These are phyloP conservation scores for Clarias gariepinus DNA, from an alignment of 2,113 vertebrate genomes.

Conservation along the genomic window DNA sequence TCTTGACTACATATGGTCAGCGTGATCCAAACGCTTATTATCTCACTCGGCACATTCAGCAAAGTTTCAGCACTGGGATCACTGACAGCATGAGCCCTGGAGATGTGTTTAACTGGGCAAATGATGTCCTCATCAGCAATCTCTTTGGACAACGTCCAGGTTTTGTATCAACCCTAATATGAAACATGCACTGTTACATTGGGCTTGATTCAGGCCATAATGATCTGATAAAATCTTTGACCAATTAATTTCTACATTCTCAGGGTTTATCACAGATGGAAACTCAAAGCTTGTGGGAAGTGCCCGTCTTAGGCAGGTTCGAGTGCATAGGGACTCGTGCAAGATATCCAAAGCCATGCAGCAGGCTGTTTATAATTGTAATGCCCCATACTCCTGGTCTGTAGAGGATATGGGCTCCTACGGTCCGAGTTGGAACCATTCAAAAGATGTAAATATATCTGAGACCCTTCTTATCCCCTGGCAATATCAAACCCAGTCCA, in stretches of 20 bases:
- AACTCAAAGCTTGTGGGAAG: conserved; percentile 90
- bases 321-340: conserved; percentile 81
- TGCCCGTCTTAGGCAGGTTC: conserved; percentile 86
- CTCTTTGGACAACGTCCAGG: conserved; percentile 84
- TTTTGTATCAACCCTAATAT: conserved; percentile 47
- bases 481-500: conserved; percentile 82
- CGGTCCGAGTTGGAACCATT: conserved; percentile 77
- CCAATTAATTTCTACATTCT: neutral
- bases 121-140: conserved; percentile 81
- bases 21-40: conserved; percentile 88
- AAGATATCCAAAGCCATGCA: conserved; percentile 67
- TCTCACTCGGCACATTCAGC: conserved; percentile 84
- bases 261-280: conserved; percentile 95
- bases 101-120: conserved; percentile 87
- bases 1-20: conserved; percentile 89
- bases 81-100: conserved; percentile 73
- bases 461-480: conserved; percentile 67
- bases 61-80: conserved; percentile 83
- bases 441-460: conserved; percentile 57
- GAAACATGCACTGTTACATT: neutral
- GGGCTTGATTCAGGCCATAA: neutral
- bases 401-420: conserved; percentile 82
- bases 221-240: neutral
- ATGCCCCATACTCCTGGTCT: conserved; percentile 79
- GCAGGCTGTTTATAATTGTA: conserved; percentile 68